A percentile compares a stretch with the other conserved stretches of the same genome.
phyloP scores from a whole-genome alignment of 1,140 invertebrate species.

The Coenobita brevimanus region DNA sequence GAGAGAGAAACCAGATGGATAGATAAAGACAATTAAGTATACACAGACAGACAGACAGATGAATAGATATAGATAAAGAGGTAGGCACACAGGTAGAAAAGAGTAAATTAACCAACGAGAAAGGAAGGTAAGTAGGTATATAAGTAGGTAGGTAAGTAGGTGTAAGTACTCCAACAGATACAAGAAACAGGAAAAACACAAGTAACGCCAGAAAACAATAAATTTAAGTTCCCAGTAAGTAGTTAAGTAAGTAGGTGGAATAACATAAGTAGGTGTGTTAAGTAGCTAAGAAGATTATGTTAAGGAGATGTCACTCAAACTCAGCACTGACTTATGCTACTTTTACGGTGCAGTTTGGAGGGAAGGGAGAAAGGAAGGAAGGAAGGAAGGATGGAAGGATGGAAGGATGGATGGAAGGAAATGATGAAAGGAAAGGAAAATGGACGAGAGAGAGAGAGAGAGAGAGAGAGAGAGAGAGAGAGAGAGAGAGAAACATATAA shows the following conservation, averaged over 20 bases:
- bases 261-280: too few relatives aligned
- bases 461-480: too few relatives aligned
- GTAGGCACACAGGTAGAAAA: neutral
- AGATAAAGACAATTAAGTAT: neutral
- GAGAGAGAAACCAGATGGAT: neutral
- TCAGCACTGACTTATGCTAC: too few relatives aligned
- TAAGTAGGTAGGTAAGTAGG: neutral
- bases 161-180: too few relatives aligned
- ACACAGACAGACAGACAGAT: conserved; percentile 22
- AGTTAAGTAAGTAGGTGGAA: too few relatives aligned
- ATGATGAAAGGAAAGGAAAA: neutral
- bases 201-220: neutral
- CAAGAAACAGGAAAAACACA: too few relatives aligned
- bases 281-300: too few relatives aligned
- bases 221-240: too few relatives aligned
- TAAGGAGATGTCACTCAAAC: too few relatives aligned
- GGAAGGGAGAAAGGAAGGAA: neutral
- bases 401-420: neutral
- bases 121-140: neutral
- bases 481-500: neutral
- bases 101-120: neutral
- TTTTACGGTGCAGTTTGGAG: too few relatives aligned
- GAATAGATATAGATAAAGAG: neutral
- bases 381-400: neutral
- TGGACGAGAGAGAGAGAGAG: neutral